Evolutionary conservation across 2,113 vertebrate species (phyloP).

Genomic region (Calonectris borealis): DNA sequence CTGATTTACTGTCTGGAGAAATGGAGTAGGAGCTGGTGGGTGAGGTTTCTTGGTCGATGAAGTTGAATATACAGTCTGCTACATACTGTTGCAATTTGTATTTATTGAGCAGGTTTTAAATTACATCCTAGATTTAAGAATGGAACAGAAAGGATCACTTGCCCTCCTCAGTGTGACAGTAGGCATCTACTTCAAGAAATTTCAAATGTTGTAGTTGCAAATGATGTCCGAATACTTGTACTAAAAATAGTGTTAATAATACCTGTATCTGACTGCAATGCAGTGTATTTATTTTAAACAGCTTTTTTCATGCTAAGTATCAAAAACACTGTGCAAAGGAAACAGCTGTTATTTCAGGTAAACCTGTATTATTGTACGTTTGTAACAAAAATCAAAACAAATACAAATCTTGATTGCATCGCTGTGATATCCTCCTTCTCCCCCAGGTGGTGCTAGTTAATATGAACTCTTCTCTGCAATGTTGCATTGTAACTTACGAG

Average conservation of each 20-base stretch:
- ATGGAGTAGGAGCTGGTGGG: background rate
- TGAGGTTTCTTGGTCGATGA: background rate
- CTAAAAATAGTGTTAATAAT: background rate
- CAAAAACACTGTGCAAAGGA: slow-evolving; percentile 33
- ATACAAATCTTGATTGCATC: background rate
- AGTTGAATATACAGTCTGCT: background rate
- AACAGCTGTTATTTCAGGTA: slow-evolving; percentile 11
- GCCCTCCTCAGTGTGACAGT: background rate
- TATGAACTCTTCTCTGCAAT: background rate
- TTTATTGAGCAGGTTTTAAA: background rate
- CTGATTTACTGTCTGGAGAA: background rate
- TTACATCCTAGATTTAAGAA: background rate
- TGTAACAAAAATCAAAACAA: background rate
- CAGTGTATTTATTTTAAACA: slow-evolving; percentile 49
- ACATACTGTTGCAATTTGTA: background rate
- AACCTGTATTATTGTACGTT: background rate
- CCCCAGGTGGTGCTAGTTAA: background rate
- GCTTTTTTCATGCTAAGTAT: slow-evolving; percentile 12
- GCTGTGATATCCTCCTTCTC: background rate
- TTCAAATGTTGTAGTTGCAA: background rate
- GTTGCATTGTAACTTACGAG: background rate
- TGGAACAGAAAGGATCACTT: background rate
- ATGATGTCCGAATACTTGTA: background rate
- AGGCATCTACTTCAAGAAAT: background rate
- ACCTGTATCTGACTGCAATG: slow-evolving; percentile 1